A percentile compares a stretch with the other conserved stretches of the same genome.
Evolutionary conservation across 2,888 invertebrate species (phyloP).

Genomic region (Scaptomyza reducta): DNA sequence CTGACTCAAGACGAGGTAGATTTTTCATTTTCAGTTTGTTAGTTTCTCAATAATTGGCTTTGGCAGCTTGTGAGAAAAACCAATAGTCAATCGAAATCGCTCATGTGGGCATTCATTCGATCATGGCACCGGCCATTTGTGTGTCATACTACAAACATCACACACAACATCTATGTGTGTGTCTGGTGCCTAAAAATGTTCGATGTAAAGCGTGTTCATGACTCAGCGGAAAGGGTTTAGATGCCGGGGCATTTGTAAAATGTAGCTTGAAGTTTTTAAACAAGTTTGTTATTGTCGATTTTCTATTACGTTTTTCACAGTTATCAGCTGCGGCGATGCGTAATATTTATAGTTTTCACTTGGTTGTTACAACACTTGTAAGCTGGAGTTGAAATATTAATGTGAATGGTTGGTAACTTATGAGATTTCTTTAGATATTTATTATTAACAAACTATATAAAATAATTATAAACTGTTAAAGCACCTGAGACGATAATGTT

Average conservation of each 20-base stretch:
- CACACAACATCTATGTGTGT: neutral
- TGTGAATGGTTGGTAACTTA: neutral
- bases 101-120: constrained; percentile 35
- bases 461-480: neutral
- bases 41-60: constrained; percentile 42
- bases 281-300: constrained; percentile 25
- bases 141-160: constrained; percentile 35
- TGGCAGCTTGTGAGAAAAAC: constrained; percentile 53
- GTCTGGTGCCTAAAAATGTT: neutral
- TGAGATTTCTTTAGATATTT: neutral
- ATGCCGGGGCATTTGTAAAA: no score
- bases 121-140: constrained; percentile 36
- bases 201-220: constrained; percentile 7
- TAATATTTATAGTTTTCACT: constrained; percentile 4
- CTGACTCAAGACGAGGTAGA: constrained; percentile 39
- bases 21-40: constrained; percentile 18
- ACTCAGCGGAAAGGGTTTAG: constrained; percentile 49
- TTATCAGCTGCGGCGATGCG: neutral
- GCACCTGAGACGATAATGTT: neutral
- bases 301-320: constrained; percentile 19
- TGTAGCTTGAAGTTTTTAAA: constrained; percentile 5
- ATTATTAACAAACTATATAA: no score
- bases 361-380: neutral
- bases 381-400: neutral
- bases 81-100: constrained; percentile 42